Conservation (phyloP, 2,113 vertebrate species). For the Verasper variegatus region DNA sequence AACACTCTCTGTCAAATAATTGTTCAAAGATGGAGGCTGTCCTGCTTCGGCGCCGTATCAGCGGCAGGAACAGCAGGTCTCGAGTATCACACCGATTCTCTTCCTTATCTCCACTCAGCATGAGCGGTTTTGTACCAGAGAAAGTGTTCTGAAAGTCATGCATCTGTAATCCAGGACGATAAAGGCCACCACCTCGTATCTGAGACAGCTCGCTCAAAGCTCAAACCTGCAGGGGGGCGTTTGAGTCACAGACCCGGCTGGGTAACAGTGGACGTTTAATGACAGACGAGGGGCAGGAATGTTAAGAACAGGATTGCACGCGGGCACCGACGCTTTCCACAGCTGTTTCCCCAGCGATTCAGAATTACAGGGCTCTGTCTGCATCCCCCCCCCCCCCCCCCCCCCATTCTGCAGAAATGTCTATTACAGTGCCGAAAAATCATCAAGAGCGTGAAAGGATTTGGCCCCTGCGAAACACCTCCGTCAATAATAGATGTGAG, state of each 20-base stretch:
- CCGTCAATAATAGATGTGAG: conserved; percentile 79
- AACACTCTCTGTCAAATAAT: conserved; percentile 61
- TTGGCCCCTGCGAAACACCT: conserved; percentile 60
- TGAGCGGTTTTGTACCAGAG: conserved; percentile 59
- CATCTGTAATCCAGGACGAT: conserved; percentile 61
- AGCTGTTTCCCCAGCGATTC: conserved; percentile 68
- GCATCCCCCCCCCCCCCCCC: not conserved
- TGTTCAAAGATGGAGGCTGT: conserved; percentile 70
- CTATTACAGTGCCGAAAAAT: conserved; percentile 58
- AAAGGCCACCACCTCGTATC: conserved; percentile 39
- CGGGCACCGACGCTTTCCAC: conserved; percentile 37
- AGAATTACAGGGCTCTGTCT: conserved; percentile 64
- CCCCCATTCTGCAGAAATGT: conserved; percentile 40
- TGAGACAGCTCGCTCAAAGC: conserved; percentile 23
- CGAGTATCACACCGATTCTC: conserved; percentile 61
- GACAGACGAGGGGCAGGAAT: conserved; percentile 72
- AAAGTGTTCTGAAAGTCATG: conserved; percentile 64
- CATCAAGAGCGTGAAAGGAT: conserved; percentile 64
- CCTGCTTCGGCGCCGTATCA: conserved; percentile 55
- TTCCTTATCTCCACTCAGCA: conserved; percentile 70
- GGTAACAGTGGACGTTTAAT: conserved; percentile 72
- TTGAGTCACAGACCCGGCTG: conserved; percentile 21
- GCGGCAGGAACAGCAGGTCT: conserved; percentile 59
- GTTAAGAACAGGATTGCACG: conserved; percentile 73
- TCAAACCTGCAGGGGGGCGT: conserved; percentile 8